Conservation (phyloP, 2,797 vertebrate species). For the Lepidocolaptes lacrymiger region DNA sequence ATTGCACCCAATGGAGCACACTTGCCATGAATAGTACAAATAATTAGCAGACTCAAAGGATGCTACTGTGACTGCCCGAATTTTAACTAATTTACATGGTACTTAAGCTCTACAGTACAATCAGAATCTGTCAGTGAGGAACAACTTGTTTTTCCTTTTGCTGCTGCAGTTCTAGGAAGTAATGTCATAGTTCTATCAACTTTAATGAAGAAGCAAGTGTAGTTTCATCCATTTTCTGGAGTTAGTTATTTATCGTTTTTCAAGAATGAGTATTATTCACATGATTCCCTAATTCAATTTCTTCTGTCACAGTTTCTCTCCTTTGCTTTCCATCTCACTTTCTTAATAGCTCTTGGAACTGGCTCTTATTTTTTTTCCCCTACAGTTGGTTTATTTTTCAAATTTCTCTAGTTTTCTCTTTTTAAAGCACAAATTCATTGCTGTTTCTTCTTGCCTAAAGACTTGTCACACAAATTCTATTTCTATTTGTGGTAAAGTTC, state of each 20-base stretch:
- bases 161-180: slow-evolving; percentile 40
- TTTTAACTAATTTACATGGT: slow-evolving; percentile 65
- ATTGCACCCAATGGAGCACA: slow-evolving; percentile 75
- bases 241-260: not conserved
- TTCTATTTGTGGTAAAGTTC: not conserved
- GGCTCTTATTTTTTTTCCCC: not conserved
- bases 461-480: not conserved
- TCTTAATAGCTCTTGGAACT: not conserved
- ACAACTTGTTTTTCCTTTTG: slow-evolving; percentile 54
- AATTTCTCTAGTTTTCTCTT: not conserved
- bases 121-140: slow-evolving; percentile 59
- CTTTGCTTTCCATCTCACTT: not conserved
- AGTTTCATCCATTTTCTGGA: not conserved
- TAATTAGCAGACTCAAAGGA: slow-evolving; percentile 69
- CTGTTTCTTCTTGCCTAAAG: not conserved
- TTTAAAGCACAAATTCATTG: not conserved
- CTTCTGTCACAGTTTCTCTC: not conserved
- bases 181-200: not conserved
- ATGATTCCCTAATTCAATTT: not conserved
- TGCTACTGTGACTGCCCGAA: slow-evolving; percentile 20
- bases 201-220: slow-evolving; percentile 1
- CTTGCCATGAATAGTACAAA: slow-evolving; percentile 64
- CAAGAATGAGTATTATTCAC: not conserved
- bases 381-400: not conserved
- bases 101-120: slow-evolving; percentile 18